These are phyloP conservation scores for Cerastis rubricosa DNA, from an alignment of 2,888 invertebrate species.

Conservation along the genomic window DNA sequence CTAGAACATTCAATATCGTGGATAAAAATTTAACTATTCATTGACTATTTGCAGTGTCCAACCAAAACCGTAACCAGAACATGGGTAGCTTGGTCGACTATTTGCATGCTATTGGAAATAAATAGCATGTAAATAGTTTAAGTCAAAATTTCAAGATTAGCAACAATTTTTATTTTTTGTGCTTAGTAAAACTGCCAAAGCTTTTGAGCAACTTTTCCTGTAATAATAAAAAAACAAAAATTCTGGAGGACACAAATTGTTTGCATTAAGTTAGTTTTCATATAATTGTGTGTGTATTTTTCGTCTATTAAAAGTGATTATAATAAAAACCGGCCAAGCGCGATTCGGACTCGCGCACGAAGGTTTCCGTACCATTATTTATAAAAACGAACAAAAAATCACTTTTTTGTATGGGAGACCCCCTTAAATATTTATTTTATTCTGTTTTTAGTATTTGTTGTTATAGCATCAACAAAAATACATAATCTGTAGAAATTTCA, in stretches of 20 bases:
- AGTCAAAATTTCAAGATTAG: not conserved
- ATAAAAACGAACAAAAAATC: too few relatives aligned
- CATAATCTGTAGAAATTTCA: too few relatives aligned
- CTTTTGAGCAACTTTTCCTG: not conserved
- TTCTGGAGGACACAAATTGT: not conserved
- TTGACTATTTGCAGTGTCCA: not conserved
- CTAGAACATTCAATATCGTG: not conserved
- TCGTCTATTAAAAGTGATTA: slow-evolving; percentile 19
- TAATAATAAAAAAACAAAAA: not conserved
- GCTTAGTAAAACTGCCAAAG: not conserved
- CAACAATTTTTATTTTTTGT: not conserved
- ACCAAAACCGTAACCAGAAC: not conserved
- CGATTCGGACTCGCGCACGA: too few relatives aligned
- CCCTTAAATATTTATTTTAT: too few relatives aligned
- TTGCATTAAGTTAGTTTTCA: slow-evolving; percentile 22
- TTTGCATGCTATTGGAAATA: not conserved
- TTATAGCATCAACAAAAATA: too few relatives aligned
- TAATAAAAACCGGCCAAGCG: too few relatives aligned
- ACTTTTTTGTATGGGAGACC: too few relatives aligned
- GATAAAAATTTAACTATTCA: not conserved
- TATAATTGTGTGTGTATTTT: not conserved
- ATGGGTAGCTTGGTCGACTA: not conserved
- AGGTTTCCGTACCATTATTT: too few relatives aligned
- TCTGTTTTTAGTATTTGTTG: too few relatives aligned
- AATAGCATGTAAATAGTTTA: not conserved